phyloP scores from a whole-genome alignment of 1,140 invertebrate species.

The Steinernema khuongi region DNA sequence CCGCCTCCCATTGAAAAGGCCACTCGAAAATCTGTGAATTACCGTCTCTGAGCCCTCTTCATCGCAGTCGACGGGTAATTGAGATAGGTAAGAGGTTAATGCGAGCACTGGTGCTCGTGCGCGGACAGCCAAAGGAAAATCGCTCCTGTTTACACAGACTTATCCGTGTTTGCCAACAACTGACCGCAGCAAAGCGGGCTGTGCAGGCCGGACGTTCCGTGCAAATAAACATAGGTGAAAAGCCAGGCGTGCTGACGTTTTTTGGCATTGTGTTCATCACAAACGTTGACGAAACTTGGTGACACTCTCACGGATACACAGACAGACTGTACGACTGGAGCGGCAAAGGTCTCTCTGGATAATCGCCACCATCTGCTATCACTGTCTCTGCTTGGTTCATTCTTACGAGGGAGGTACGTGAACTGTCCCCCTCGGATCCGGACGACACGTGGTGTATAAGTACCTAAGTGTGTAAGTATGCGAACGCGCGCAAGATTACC shows the following conservation, averaged over 20 bases:
- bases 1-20: background rate
- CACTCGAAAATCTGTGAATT: background rate
- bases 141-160: background rate
- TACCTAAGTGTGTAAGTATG: too few species aligned
- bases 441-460: too few species aligned
- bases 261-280: too few species aligned
- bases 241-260: background rate
- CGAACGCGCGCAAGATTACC: too few species aligned
- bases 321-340: too few species aligned
- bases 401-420: too few species aligned
- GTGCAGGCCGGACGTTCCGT: background rate
- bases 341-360: too few species aligned
- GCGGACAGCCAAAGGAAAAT: background rate
- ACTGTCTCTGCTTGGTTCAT: too few species aligned
- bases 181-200: slow-evolving; percentile 1
- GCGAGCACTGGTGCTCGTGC: background rate
- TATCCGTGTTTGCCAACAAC: slow-evolving; percentile 6
- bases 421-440: too few species aligned
- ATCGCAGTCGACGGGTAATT: background rate
- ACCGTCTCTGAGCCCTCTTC: background rate
- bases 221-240: background rate
- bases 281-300: too few species aligned
- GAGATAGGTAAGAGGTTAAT: slow-evolving; percentile 11
- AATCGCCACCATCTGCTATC: too few species aligned
- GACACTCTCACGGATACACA: too few species aligned